Conservation (phyloP, 2,113 vertebrate species). For the Clarias batrachus region DNA sequence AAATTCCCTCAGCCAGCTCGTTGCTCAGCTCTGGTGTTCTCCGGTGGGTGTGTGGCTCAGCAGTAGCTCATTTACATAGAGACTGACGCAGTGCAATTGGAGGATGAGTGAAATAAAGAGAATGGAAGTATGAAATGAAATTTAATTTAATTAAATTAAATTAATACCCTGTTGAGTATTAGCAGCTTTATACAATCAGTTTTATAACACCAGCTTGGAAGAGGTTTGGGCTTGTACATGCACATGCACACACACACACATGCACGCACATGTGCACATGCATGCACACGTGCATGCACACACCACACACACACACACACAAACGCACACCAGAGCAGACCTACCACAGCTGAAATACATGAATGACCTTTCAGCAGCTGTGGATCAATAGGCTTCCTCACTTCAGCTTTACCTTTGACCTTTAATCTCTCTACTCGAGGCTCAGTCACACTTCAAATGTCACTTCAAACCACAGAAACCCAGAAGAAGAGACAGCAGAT, state of each 20-base stretch:
- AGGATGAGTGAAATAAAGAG: too few relatives aligned
- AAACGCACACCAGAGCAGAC: background rate
- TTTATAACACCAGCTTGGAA: background rate
- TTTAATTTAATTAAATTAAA: too few relatives aligned
- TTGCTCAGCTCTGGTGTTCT: too few relatives aligned
- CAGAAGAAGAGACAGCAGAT: conserved; percentile 8
- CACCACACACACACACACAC: background rate
- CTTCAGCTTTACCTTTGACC: conserved; percentile 22
- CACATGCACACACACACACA: background rate
- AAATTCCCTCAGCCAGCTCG: too few relatives aligned
- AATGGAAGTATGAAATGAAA: too few relatives aligned
- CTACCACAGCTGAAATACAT: background rate
- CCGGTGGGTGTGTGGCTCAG: too few relatives aligned
- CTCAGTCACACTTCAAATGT: conserved; percentile 37
- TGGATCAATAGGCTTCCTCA: conserved; percentile 20
- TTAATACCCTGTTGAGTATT: background rate
- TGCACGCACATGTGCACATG: background rate
- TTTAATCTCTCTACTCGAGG: conserved; percentile 9
- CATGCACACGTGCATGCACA: background rate
- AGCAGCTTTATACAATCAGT: background rate
- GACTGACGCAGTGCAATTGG: too few relatives aligned
- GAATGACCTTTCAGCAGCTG: conserved; percentile 18
- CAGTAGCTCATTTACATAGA: too few relatives aligned
- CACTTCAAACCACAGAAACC: background rate
- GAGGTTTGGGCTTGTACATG: background rate